Conservation (phyloP, 2,888 invertebrate genomes). For the Mactromeris polynyma region DNA sequence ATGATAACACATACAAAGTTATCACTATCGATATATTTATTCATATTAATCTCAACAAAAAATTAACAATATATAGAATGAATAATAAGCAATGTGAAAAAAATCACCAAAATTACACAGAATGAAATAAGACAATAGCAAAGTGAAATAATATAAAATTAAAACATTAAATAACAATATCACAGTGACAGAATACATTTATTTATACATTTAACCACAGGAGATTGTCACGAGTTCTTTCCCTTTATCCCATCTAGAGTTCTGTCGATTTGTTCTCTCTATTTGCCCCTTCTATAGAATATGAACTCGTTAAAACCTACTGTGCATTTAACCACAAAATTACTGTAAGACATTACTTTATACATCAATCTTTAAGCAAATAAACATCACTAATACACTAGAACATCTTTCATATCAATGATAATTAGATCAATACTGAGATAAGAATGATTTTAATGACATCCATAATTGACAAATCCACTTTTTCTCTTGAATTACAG, state of each 20-base stretch:
- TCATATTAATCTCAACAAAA: slow-evolving; percentile 18
- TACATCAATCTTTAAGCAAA: not conserved
- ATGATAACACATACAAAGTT: not conserved
- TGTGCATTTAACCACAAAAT: not conserved
- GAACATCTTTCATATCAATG: not conserved
- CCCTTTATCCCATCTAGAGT: too few relatives aligned
- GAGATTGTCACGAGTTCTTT: too few relatives aligned
- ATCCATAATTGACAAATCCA: not conserved
- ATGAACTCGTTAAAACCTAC: too few relatives aligned
- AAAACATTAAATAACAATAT: not conserved
- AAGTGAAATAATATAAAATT: not conserved
- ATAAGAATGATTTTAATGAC: not conserved
- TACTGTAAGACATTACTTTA: not conserved
- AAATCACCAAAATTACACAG: not conserved
- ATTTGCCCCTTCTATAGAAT: too few relatives aligned
- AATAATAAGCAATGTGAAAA: slow-evolving; percentile 9
- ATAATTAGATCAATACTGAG: not conserved
- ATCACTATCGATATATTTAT: not conserved
- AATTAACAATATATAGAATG: slow-evolving; percentile 5
- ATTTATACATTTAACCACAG: not conserved
- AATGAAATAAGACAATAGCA: slow-evolving; percentile 15
- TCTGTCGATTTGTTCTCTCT: too few relatives aligned
- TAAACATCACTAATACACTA: not conserved
- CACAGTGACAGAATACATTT: slow-evolving; percentile 1
- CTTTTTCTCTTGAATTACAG: not conserved